phyloP scores from a whole-genome alignment of 2,797 vertebrate genomes.

The Florisuga fusca region DNA sequence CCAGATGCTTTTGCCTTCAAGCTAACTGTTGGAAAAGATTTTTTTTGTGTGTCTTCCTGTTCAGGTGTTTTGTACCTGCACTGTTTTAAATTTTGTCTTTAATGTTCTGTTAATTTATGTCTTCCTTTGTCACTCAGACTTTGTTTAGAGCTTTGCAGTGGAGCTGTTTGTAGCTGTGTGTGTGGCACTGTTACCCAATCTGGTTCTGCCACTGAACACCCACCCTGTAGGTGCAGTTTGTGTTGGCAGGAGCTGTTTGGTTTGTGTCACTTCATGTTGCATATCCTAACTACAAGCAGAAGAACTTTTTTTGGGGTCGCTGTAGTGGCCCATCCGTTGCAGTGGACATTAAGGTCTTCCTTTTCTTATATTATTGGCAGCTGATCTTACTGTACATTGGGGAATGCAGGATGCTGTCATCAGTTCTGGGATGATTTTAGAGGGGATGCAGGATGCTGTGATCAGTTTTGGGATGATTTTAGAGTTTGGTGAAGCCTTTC shows the following conservation, averaged over 20 bases:
- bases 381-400: not conserved
- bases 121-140: not conserved
- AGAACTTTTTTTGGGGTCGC: not conserved
- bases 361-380: not conserved
- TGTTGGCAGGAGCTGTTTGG: not conserved
- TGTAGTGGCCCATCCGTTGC: not conserved
- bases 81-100: not conserved
- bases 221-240: not conserved
- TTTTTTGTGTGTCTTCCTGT: not conserved
- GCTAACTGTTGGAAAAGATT: not conserved
- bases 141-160: not conserved
- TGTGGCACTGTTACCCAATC: not conserved
- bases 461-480: not conserved
- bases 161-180: not conserved
- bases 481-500: not conserved
- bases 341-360: not conserved
- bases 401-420: not conserved
- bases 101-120: not conserved
- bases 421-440: too few species aligned
- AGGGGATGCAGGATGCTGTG: not conserved
- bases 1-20: not conserved
- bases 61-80: not conserved
- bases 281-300: not conserved
- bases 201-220: accelerated
- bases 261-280: not conserved